Evolutionary conservation across 2,797 vertebrate species (phyloP).

Genomic region (Cuculus canorus): DNA sequence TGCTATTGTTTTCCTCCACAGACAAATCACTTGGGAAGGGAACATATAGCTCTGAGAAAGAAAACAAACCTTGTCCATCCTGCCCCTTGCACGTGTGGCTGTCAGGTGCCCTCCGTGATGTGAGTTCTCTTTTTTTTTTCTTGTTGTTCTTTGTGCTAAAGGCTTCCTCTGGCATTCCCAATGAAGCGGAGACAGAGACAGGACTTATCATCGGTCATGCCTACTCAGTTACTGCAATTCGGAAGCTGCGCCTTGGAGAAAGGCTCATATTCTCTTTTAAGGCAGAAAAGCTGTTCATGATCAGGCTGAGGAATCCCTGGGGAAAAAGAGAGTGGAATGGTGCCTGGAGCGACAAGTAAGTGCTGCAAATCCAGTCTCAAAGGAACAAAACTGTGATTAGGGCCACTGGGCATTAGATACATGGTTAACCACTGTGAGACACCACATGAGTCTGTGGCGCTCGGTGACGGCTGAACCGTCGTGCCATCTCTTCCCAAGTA

Average conservation of each 20-base stretch:
- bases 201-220: conserved; percentile 91
- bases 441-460: accelerated
- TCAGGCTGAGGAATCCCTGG: conserved; percentile 96
- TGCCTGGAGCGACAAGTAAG: conserved; percentile 93
- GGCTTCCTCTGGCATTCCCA: conserved; percentile 75
- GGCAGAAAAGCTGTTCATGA: conserved; percentile 87
- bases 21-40: not conserved
- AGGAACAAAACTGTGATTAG: not conserved
- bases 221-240: conserved; percentile 90
- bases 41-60: accelerated
- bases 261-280: conserved; percentile 83
- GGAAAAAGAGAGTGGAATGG: conserved; percentile 92
- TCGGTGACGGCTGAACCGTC: not conserved
- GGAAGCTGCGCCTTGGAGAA: conserved; percentile 84
- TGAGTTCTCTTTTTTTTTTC: not conserved
- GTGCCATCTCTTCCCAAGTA: not conserved
- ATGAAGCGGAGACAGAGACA: conserved; percentile 77
- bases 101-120: not conserved
- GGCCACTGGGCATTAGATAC: not conserved
- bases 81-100: not conserved
- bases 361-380: not conserved
- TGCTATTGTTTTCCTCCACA: not conserved
- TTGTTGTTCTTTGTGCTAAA: conserved; percentile 30
- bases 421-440: not conserved
- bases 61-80: not conserved